These are phyloP conservation scores for Heloderma charlesbogerti DNA, from an alignment of 2,113 vertebrate genomes.

Conservation along the genomic window DNA sequence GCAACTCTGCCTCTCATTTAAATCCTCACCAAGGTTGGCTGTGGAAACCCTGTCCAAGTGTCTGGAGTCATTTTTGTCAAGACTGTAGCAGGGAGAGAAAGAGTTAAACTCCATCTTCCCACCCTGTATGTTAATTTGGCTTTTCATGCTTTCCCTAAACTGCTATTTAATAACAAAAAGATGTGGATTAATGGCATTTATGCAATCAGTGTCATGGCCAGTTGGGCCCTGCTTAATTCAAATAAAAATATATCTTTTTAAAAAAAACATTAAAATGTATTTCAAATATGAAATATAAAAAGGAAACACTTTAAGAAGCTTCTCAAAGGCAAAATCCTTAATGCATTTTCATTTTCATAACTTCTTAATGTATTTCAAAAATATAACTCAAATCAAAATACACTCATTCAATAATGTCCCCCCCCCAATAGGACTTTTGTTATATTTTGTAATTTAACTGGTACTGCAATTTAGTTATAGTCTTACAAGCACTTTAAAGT, in stretches of 20 bases:
- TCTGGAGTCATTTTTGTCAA: too few relatives aligned
- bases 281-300: background rate
- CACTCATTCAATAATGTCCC: background rate
- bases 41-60: too few relatives aligned
- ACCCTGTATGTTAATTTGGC: background rate
- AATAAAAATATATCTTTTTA: background rate
- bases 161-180: background rate
- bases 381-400: constrained; percentile 2
- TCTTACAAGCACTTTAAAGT: background rate
- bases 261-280: constrained; percentile 1
- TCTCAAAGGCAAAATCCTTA: background rate
- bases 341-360: constrained; percentile 25
- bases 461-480: background rate
- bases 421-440: background rate
- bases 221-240: background rate
- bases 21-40: too few relatives aligned
- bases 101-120: background rate
- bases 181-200: background rate
- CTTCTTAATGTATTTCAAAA: constrained; percentile 10
- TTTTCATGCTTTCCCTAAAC: background rate
- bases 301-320: constrained; percentile 2
- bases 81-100: background rate
- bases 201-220: background rate
- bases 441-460: background rate
- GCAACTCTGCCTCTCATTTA: too few relatives aligned